A percentile compares a stretch with the other conserved stretches of the same genome.
Evolutionary conservation across 2,113 vertebrate genomes (phyloP).

Genomic region (Kryptolebias marmoratus): DNA sequence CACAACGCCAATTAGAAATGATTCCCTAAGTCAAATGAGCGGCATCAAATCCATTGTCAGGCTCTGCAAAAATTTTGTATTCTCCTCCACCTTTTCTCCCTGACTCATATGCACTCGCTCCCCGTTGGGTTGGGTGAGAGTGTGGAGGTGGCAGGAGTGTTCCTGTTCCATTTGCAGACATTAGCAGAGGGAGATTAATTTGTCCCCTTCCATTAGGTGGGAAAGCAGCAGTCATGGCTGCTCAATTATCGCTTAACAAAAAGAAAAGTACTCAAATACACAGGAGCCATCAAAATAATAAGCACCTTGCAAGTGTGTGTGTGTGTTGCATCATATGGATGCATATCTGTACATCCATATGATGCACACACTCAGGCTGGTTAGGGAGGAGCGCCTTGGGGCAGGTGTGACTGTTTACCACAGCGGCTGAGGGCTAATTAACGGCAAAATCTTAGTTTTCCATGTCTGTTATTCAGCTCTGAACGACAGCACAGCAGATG

Average conservation of each 20-base stretch:
- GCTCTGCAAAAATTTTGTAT: neutral
- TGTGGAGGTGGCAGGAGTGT: conserved; percentile 55
- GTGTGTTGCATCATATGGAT: conserved; percentile 26
- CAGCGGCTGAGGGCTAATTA: conserved; percentile 48
- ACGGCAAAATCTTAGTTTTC: conserved; percentile 33
- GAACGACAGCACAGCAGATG: conserved; percentile 24
- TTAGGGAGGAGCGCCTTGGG: conserved; percentile 15
- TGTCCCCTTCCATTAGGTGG: conserved; percentile 81
- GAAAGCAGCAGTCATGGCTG: conserved; percentile 69
- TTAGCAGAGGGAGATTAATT: conserved; percentile 81
- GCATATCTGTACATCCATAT: conserved; percentile 28
- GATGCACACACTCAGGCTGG: conserved; percentile 3
- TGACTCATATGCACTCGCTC: neutral
- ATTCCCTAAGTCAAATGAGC: conserved; percentile 12
- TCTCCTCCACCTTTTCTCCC: neutral
- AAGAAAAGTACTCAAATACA: conserved; percentile 59
- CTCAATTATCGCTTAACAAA: conserved; percentile 76
- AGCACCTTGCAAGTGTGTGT: conserved; percentile 8
- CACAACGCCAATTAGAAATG: neutral
- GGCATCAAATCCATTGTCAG: conserved; percentile 2
- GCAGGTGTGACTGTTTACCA: conserved; percentile 46
- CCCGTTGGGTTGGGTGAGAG: conserved; percentile 22
- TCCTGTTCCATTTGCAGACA: conserved; percentile 79
- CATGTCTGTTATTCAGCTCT: conserved; percentile 13
- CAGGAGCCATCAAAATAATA: conserved; percentile 53